phyloP scores from a whole-genome alignment of 2,113 vertebrate species.

The Talpa occidentalis region DNA sequence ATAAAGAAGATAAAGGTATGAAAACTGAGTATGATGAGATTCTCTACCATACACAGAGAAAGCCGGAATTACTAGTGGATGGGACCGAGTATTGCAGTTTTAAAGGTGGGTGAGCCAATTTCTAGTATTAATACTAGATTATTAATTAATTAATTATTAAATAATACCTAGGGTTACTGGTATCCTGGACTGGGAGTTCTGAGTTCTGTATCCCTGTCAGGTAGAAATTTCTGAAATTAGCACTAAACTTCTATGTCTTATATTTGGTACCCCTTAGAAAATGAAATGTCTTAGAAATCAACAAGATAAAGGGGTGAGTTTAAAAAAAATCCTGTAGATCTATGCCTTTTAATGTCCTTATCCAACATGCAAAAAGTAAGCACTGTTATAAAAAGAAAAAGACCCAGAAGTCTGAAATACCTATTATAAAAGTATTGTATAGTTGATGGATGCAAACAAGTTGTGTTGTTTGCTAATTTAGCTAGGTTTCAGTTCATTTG shows the following conservation, averaged over 20 bases:
- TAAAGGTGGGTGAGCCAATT: background rate
- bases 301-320: background rate
- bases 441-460: background rate
- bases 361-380: background rate
- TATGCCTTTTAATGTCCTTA: background rate
- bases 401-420: background rate
- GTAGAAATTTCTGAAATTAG: background rate
- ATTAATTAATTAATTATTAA: too few species aligned
- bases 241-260: background rate
- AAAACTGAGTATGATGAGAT: background rate
- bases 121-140: background rate
- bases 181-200: background rate
- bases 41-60: background rate
- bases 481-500: constrained; percentile 37
- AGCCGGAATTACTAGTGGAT: background rate
- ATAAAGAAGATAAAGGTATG: background rate
- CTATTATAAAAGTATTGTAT: background rate
- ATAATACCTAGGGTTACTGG: background rate
- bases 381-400: background rate
- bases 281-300: background rate
- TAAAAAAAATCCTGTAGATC: background rate
- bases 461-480: background rate
- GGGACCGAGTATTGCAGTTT: background rate
- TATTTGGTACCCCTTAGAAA: background rate
- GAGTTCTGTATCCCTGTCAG: background rate